A percentile compares a stretch with the other conserved stretches of the same genome.
Evolutionary conservation across 1,140 invertebrate species (phyloP).

Genomic region (Aphaenogaster rudis): DNA sequence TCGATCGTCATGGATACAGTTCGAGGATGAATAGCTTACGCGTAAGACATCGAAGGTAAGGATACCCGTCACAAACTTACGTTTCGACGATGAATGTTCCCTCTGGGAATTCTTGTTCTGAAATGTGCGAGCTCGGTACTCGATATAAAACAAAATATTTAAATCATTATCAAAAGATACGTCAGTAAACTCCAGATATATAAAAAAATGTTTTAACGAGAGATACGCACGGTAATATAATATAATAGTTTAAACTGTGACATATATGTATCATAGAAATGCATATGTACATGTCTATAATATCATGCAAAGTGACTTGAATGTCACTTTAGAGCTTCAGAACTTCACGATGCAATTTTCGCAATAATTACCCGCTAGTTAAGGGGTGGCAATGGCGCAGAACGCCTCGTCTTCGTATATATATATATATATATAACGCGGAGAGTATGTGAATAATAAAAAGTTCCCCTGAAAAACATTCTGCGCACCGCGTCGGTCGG

Average conservation of each 20-base stretch:
- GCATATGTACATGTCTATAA: background rate
- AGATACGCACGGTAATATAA: background rate
- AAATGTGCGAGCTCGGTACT: background rate
- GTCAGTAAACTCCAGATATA: too few species aligned
- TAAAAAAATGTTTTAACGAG: background rate
- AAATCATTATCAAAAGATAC: background rate
- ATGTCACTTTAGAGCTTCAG: background rate
- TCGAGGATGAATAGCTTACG: background rate
- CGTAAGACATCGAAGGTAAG: background rate
- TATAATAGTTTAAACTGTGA: background rate
- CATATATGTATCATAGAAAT: background rate
- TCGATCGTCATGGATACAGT: background rate
- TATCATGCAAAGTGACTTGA: background rate
- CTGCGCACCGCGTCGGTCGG: conserved; percentile 6
- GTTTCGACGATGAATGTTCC: background rate
- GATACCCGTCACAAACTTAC: background rate
- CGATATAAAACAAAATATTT: background rate
- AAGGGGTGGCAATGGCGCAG: background rate
- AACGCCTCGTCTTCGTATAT: background rate
- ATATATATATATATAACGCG: background rate
- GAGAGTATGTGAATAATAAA: conserved; percentile 66
- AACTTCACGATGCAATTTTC: conserved; percentile 30
- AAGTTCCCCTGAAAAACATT: conserved; percentile 57
- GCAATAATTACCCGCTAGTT: conserved; percentile 5
- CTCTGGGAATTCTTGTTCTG: background rate